Conservation (phyloP, 2,113 vertebrate species). For the Oenanthe melanoleuca region DNA sequence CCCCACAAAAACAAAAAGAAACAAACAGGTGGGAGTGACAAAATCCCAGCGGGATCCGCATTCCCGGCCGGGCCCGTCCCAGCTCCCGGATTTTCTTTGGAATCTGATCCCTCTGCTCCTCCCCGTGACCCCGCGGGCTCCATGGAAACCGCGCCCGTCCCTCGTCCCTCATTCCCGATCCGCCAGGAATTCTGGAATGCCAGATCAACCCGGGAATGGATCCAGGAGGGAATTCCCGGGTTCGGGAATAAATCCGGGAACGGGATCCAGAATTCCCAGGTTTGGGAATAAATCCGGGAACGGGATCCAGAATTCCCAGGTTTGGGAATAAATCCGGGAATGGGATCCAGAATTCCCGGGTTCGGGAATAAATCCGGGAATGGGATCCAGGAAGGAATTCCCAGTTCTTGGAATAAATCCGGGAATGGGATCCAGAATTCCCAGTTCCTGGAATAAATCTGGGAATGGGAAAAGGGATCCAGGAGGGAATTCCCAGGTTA, state of each 20-base stretch:
- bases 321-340: neutral
- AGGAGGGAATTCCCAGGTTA: no score
- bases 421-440: neutral
- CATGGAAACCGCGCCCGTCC: neutral
- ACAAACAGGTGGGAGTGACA: fast-evolving
- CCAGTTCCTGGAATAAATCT: neutral
- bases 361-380: no score
- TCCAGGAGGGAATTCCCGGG: no score
- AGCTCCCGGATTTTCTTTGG: constrained; percentile 49
- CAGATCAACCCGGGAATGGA: no score
- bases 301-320: neutral
- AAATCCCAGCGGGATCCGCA: neutral
- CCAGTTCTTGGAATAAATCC: no score
- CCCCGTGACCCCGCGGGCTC: constrained; percentile 37
- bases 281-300: no score
- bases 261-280: neutral
- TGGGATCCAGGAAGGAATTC: no score
- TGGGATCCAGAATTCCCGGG: neutral
- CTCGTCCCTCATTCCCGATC: neutral
- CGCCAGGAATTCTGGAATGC: no score
- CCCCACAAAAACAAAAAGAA: no score
- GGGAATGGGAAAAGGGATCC: neutral
- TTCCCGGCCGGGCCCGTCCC: neutral
- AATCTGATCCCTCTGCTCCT: constrained; percentile 73
- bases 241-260: neutral